Evolutionary conservation across 1,140 invertebrate species (phyloP), one percentile per base, ranked within the genome.

Genomic region (Bursaphelenchus mucronatus): DNA sequence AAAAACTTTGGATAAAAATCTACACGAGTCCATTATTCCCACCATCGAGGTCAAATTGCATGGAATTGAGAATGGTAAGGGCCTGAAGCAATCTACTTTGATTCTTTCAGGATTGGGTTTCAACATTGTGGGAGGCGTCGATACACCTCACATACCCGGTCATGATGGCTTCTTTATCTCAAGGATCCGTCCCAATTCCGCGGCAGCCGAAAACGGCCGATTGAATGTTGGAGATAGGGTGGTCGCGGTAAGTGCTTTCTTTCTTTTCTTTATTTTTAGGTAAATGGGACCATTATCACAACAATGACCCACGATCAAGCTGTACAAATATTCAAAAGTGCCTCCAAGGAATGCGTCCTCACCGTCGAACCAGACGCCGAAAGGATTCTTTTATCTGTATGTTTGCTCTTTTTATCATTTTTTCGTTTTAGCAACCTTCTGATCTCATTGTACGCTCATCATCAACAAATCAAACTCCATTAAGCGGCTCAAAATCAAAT

Each of bases 151-250:
- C 62, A 73, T 84, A 39, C 71, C 73, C 17, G 82, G 78, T 17
- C 82, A 84, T 63, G 58, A 66, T 61, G 83, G 83, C 39, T 83
- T 84, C 13, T 84, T 83, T 76, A 78, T 84, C 9, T 82, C 82
- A 15, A 81, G 81, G 63, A 77, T 84, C 30, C 76, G 81, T 64
- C 74, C 81, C 64, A 76, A 79, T 67, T 80, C 81, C 21, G 80
- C 83, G 17, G 82, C 82, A 17, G 78, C 68, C 49, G 67, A 61
- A 61, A 80, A 82, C 78, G 78, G 82, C 11, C 67, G 76, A 39
- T 63, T 84, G 44, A 74, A 79, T 63, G 81, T 80, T 68, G 83
- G 83, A 44, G 83, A 84, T 68, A 66, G 70, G 17, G 73, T 75
- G 50, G 19, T 67, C 13, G 62, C 64, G 46, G 73, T 72, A 11